Conservation (phyloP, 2,888 invertebrate genomes). For the Tenodera sinensis region DNA sequence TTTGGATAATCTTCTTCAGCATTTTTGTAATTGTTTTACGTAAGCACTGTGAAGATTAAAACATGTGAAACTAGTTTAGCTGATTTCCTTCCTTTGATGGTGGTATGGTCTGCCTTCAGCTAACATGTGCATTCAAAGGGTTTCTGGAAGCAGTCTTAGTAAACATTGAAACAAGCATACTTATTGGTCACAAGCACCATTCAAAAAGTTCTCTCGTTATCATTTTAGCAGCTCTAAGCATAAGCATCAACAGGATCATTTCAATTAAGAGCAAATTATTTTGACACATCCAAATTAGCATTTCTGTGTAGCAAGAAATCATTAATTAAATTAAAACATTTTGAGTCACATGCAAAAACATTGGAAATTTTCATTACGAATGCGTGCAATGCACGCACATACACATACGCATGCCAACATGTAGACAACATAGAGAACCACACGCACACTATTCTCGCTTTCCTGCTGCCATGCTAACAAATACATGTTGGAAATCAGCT, state of each 20-base stretch:
- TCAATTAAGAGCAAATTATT: not conserved
- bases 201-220: not conserved
- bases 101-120: too few relatives aligned
- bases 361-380: not conserved
- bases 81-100: not conserved
- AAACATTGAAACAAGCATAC: not conserved
- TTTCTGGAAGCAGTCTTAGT: not conserved
- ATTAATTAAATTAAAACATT: not conserved
- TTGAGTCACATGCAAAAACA: not conserved
- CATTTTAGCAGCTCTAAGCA: not conserved
- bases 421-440: not conserved
- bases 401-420: not conserved
- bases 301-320: not conserved
- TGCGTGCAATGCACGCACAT: not conserved
- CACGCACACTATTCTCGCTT: slow-evolving; percentile 16
- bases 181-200: not conserved
- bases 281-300: not conserved
- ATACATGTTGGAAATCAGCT: slow-evolving; percentile 47
- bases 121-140: not conserved
- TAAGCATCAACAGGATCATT: not conserved
- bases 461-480: slow-evolving; percentile 44
- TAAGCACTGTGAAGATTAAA: too few relatives aligned
- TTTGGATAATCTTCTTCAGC: too few relatives aligned
- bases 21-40: too few relatives aligned
- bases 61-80: not conserved